These are phyloP conservation scores for Erpornis zantholeuca DNA, from an alignment of 2,113 vertebrate genomes.

Conservation along the genomic window DNA sequence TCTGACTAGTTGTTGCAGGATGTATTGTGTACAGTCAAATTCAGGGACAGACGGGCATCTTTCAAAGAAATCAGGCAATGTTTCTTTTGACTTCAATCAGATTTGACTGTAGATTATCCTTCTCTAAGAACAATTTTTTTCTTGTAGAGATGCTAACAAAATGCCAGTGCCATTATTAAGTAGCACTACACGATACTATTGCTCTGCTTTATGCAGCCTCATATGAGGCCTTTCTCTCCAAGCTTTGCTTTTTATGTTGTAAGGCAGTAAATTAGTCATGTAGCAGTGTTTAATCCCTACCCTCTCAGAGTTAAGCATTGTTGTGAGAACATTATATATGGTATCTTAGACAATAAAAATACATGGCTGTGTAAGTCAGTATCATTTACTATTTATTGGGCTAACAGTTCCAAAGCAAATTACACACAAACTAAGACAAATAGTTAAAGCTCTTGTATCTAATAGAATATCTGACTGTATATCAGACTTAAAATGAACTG, in stretches of 20 bases:
- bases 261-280: constrained; percentile 45
- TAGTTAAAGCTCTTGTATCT: constrained; percentile 49
- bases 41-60: constrained; percentile 73
- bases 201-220: constrained; percentile 9
- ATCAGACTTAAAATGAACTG: constrained; percentile 32
- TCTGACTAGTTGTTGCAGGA: constrained; percentile 67
- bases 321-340: constrained; percentile 7
- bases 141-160: constrained; percentile 46
- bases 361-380: background rate
- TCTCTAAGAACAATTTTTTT: constrained; percentile 27
- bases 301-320: constrained; percentile 29
- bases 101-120: constrained; percentile 50
- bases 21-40: constrained; percentile 74
- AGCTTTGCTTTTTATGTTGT: constrained; percentile 3
- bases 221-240: constrained; percentile 35
- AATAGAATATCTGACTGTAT: constrained; percentile 28
- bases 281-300: constrained; percentile 32
- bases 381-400: constrained; percentile 3
- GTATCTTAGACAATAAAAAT: background rate
- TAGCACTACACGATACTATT: background rate
- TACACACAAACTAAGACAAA: constrained; percentile 38
- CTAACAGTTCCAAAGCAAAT: constrained; percentile 61
- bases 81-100: constrained; percentile 64
- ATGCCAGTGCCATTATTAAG: constrained; percentile 16
- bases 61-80: constrained; percentile 52